Evolutionary conservation across 2,888 invertebrate species (phyloP).

Genomic region (Pseudococcus viburni): DNA sequence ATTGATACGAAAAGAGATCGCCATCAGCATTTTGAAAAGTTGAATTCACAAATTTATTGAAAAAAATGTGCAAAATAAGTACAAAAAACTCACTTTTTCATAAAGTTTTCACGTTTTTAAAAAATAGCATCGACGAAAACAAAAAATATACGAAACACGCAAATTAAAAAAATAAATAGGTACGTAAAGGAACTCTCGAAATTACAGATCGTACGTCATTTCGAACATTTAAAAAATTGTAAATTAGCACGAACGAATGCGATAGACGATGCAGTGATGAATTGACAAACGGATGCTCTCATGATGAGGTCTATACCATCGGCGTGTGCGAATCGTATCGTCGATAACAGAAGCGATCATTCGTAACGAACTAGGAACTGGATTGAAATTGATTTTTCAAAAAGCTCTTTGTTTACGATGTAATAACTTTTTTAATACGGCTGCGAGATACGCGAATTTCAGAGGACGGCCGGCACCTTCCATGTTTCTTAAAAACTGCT

Average conservation of each 20-base stretch:
- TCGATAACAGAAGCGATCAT: slow-evolving; percentile 8
- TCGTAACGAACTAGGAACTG: slow-evolving; percentile 52
- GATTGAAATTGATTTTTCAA: slow-evolving; percentile 46
- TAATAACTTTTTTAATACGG: slow-evolving; percentile 52
- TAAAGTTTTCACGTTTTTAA: slow-evolving; percentile 51
- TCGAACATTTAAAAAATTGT: neutral
- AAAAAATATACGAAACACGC: slow-evolving; percentile 20
- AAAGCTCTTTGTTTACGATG: slow-evolving; percentile 59
- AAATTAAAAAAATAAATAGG: slow-evolving; percentile 14
- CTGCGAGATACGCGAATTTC: slow-evolving; percentile 49
- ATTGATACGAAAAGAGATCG: too few relatives aligned
- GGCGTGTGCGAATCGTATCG: slow-evolving; percentile 3
- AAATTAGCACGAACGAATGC: slow-evolving; percentile 8
- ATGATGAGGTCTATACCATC: slow-evolving; percentile 28
- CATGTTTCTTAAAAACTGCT: slow-evolving; percentile 62
- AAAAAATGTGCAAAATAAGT: neutral
- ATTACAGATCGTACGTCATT: neutral
- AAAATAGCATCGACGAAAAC: neutral
- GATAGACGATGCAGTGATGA: slow-evolving; percentile 6
- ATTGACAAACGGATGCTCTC: slow-evolving; percentile 31
- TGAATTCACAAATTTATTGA: neutral
- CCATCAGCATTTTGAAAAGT: too few relatives aligned
- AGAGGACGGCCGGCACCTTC: slow-evolving; percentile 60
- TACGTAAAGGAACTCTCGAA: neutral
- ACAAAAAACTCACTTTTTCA: slow-evolving; percentile 26